These are phyloP conservation scores for Oncorhynchus tshawytscha DNA, from an alignment of 2,113 vertebrate genomes.

Conservation along the genomic window DNA sequence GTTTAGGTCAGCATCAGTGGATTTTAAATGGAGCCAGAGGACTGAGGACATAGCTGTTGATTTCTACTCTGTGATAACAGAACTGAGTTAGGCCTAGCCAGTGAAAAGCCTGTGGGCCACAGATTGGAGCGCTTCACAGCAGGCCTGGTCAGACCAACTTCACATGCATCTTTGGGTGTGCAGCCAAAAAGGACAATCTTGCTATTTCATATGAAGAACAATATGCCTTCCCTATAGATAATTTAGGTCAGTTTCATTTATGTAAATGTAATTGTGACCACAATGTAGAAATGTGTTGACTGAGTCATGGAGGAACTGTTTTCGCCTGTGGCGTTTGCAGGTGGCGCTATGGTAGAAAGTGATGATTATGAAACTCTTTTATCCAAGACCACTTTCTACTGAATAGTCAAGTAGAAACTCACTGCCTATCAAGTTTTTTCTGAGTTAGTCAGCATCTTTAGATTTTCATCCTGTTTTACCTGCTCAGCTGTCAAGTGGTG, in stretches of 20 bases:
- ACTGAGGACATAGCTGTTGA: conserved; percentile 14
- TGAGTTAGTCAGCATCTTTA: background rate
- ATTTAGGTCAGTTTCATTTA: background rate
- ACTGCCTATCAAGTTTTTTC: background rate
- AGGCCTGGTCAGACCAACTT: background rate
- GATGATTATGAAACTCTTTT: conserved; percentile 10
- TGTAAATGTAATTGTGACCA: background rate
- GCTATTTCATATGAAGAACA: background rate
- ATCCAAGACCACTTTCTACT: conserved; percentile 4
- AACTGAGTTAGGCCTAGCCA: conserved; percentile 3
- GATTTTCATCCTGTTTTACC: background rate
- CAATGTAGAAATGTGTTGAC: background rate
- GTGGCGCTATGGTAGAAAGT: background rate
- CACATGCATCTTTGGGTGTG: background rate
- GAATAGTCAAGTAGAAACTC: conserved; percentile 12
- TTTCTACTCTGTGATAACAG: conserved; percentile 18
- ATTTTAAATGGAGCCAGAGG: conserved; percentile 21
- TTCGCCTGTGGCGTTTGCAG: background rate
- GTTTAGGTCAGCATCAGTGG: conserved; percentile 11
- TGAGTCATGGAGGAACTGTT: background rate
- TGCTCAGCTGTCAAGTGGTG: background rate
- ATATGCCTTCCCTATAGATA: background rate
- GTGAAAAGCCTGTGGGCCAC: background rate
- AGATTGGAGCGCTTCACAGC: background rate
- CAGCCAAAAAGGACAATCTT: background rate